Base-by-base conservation (phyloP, 2,797 vertebrate species). In the Enoplosus armatus region DNA sequence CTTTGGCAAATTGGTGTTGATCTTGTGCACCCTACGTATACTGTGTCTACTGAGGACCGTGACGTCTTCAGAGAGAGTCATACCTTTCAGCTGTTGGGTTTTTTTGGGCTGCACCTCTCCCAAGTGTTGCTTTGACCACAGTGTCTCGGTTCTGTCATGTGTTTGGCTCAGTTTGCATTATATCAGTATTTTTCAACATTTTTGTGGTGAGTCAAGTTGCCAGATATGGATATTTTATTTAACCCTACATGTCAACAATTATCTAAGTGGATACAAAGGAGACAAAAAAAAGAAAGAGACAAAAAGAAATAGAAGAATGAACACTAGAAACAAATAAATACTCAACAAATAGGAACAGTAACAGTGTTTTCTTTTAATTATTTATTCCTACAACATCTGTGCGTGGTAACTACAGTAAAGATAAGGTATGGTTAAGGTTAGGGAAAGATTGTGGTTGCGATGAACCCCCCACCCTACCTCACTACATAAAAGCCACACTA, bases 1-100 rank as follows among this genome's bases (percentile, higher is more conserved):
- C 48, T 55, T 31, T 24, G 5, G 47, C 1, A 50, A 64, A 63
- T 60, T 70, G 2, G 24, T 85, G 77, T 45, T 51, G 72, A 75
- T 77, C 63, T 51, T 59, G 20, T 56, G 12, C 56, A 20, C 26
- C 41, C 7, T 35, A 59, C 12, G n/a, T 31, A 16, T 35, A 18
- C 4, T 43, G 24, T 47, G 27, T 60, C 1, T 35, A 26, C 43
- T 45, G 24, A 47, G 3, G 59, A 35, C 20, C 5, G 1, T 37
- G n/a, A 54, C 33, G 22, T 55, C 7, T 59, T 53, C 14, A 29
- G 6, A 39, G 33, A 63, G 14, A 10, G 12, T 33, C 35, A 24
- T 24, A 18, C 11, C 41, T 14, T 48, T 48, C 10, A 18, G 26
- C 26, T 54, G 33, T 33, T 26, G 18, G 2, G 5, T 37, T 8